These are phyloP conservation scores for Aphelenchoides bicaudatus DNA, from an alignment of 2,888 invertebrate genomes.

Conservation along the genomic window DNA sequence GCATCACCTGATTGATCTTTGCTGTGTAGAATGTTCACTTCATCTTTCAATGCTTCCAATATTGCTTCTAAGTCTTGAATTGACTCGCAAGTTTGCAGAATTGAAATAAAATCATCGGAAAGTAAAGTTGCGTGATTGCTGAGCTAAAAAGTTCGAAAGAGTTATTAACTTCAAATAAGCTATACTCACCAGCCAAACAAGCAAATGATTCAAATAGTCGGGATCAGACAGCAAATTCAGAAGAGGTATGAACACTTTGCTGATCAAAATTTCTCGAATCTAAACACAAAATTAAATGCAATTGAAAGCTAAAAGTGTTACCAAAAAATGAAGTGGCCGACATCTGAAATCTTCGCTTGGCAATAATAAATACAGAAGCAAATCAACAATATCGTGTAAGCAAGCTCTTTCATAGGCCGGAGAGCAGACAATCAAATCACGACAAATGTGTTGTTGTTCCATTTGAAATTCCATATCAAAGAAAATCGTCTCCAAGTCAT, in stretches of 20 bases:
- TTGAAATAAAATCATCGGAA: constrained; percentile 79
- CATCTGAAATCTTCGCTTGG: constrained; percentile 81
- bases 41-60: constrained; percentile 74
- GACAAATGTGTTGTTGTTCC: constrained; percentile 81
- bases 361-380: constrained; percentile 76
- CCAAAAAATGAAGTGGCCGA: constrained; percentile 73
- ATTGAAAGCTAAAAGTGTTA: constrained; percentile 78
- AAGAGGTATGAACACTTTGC: constrained; percentile 70
- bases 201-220: constrained; percentile 83
- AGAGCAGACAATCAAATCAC: constrained; percentile 76
- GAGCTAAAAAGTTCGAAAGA: constrained; percentile 70
- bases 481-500: constrained; percentile 73
- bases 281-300: constrained; percentile 77
- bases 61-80: constrained; percentile 79
- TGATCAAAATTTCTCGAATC: constrained; percentile 64
- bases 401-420: constrained; percentile 70
- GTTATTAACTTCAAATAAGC: constrained; percentile 9
- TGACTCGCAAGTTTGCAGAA: constrained; percentile 75
- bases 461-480: constrained; percentile 83
- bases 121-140: constrained; percentile 80
- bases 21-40: constrained; percentile 62
- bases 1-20: too few relatives aligned
- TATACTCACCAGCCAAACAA: constrained; percentile 78
- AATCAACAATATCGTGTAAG: constrained; percentile 76
- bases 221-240: constrained; percentile 77